A percentile compares a stretch with the other conserved stretches of the same genome.
These are phyloP conservation scores for Leucoraja erinaceus DNA, from an alignment of 2,113 vertebrate genomes.

Conservation along the genomic window DNA sequence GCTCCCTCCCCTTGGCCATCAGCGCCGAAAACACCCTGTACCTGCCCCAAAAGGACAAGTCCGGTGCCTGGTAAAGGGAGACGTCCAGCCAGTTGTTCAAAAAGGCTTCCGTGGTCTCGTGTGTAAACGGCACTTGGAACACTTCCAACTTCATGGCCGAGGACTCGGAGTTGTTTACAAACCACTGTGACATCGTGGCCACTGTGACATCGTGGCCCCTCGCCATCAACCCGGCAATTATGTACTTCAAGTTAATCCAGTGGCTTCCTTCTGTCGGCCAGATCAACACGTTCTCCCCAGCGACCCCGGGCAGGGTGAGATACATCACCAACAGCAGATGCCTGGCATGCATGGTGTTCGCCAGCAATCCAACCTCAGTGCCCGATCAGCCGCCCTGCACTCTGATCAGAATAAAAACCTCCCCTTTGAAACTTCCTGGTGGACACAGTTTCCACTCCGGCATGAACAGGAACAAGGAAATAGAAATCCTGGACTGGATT, in stretches of 20 bases:
- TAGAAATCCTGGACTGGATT: too few relatives aligned
- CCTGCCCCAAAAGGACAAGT: constrained; percentile 56
- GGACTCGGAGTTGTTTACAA: constrained; percentile 43
- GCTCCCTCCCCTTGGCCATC: constrained; percentile 44
- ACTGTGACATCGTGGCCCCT: constrained; percentile 60
- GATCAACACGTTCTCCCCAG: constrained; percentile 62
- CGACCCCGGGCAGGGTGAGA: constrained; percentile 18
- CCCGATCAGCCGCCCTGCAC: too few relatives aligned
- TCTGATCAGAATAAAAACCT: too few relatives aligned
- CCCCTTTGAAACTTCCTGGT: too few relatives aligned
- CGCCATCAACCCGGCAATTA: constrained; percentile 55
- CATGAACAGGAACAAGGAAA: too few relatives aligned
- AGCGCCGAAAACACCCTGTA: constrained; percentile 54
- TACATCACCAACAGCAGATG: background rate
- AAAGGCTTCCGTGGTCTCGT: constrained; percentile 41
- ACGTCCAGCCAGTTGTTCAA: constrained; percentile 48
- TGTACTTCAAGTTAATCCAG: constrained; percentile 63
- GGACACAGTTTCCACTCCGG: too few relatives aligned
- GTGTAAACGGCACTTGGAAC: constrained; percentile 51
- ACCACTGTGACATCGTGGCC: too few relatives aligned
- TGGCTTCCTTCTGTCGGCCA: constrained; percentile 68
- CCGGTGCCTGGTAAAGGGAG: constrained; percentile 57
- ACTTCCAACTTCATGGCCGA: constrained; percentile 46
- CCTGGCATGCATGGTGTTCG: background rate
- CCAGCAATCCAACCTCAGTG: background rate